Percentiles rank a stretch among this genome's conserved stretches.
Evolutionary conservation across 2,797 vertebrate species (phyloP).

Genomic region (Acanthopagrus latus): DNA sequence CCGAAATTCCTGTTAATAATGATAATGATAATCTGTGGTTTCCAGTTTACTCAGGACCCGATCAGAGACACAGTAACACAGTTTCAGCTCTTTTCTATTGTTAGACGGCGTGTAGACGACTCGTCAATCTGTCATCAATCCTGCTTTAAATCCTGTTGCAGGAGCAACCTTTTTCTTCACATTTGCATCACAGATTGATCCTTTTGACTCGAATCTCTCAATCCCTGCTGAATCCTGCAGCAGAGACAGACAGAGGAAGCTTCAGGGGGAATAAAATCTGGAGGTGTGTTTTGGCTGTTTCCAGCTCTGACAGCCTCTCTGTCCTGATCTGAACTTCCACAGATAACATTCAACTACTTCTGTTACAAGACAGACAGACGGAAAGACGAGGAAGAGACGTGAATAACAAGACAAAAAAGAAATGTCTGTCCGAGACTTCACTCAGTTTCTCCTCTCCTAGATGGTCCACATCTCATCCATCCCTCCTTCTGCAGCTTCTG

Average conservation of each 20-base stretch:
- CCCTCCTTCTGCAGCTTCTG: no score
- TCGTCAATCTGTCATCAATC: conserved; percentile 1
- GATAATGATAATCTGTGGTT: no score
- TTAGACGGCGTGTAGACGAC: background rate
- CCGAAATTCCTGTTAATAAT: no score
- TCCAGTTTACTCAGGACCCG: no score
- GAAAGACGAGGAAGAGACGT: background rate
- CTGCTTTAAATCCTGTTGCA: background rate
- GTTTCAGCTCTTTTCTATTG: background rate
- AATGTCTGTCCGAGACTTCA: background rate
- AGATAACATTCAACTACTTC: background rate
- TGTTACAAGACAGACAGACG: background rate
- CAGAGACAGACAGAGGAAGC: background rate
- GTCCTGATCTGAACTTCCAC: background rate
- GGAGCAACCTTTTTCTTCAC: background rate
- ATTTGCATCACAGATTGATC: background rate
- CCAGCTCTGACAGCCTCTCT: background rate
- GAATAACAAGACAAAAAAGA: background rate
- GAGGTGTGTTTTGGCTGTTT: conserved; percentile 1
- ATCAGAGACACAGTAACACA: no score
- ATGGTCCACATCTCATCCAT: no score
- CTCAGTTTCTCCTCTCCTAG: no score
- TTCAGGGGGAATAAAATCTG: background rate
- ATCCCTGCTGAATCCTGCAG: background rate
- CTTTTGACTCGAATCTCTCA: background rate